Evolutionary conservation across 2,888 invertebrate genomes (phyloP).

Genomic region (Mantis religiosa): DNA sequence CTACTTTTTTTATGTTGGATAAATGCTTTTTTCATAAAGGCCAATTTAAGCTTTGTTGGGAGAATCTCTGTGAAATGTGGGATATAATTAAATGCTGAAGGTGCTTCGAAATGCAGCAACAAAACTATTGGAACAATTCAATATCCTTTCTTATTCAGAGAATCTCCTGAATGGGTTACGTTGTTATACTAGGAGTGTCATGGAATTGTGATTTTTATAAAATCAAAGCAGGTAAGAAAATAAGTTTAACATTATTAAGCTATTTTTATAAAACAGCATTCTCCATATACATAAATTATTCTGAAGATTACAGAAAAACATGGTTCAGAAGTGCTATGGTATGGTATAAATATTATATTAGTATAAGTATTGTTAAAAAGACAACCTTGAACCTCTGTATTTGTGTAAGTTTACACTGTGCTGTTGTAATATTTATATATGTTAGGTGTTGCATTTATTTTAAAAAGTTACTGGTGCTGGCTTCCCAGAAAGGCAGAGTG

Average conservation of each 20-base stretch:
- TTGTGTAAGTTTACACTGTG: not conserved
- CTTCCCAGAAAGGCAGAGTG: not conserved
- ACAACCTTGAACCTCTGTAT: not conserved
- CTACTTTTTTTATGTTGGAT: not conserved
- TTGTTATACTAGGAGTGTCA: not conserved
- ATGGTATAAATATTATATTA: not conserved
- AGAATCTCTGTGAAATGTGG: not conserved
- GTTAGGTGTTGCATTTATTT: constrained; percentile 15
- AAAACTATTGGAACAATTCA: not conserved
- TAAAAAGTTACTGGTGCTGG: constrained; percentile 8
- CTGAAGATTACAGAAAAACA: not conserved
- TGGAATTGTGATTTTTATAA: not conserved
- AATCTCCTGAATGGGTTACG: not conserved
- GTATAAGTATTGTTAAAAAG: not conserved
- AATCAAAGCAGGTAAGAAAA: not conserved
- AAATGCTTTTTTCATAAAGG: not conserved
- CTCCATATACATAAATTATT: not conserved
- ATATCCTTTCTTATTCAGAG: not conserved
- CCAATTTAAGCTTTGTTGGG: not conserved
- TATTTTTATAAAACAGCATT: constrained; percentile 13
- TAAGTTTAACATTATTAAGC: not conserved
- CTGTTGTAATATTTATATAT: not conserved
- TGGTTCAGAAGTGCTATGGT: not conserved
- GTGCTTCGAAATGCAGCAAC: not conserved
- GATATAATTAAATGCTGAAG: not conserved